These are phyloP conservation scores for Ctenopoma kingsleyae DNA, from an alignment of 2,797 vertebrate genomes.

Conservation along the genomic window DNA sequence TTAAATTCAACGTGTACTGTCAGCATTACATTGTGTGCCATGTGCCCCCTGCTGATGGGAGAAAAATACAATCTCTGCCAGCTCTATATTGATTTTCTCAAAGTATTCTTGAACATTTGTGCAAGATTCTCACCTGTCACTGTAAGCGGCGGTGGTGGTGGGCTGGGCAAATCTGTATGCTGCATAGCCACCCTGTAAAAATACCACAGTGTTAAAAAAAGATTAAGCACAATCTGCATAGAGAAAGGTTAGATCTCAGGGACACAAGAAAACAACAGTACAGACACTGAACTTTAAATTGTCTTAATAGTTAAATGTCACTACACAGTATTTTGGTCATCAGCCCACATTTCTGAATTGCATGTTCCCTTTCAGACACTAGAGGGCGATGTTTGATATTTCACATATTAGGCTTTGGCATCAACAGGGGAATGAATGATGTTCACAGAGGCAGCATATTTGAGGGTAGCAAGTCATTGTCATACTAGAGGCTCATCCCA, in stretches of 20 bases:
- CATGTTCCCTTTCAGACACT: slow-evolving; percentile 48
- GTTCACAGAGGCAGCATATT: slow-evolving; percentile 33
- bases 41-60: background rate
- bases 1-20: background rate
- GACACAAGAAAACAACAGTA: slow-evolving; percentile 44
- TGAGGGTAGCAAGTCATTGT: slow-evolving; percentile 32
- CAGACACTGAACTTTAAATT: slow-evolving; percentile 24
- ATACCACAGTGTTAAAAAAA: slow-evolving; percentile 60
- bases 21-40: slow-evolving; percentile 2
- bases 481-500: slow-evolving; percentile 30
- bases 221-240: slow-evolving; percentile 41
- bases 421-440: slow-evolving; percentile 55
- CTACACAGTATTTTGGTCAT: slow-evolving; percentile 37
- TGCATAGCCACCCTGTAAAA: slow-evolving; percentile 92
- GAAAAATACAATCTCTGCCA: background rate
- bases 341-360: slow-evolving; percentile 8
- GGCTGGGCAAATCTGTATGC: slow-evolving; percentile 98
- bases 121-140: slow-evolving; percentile 88
- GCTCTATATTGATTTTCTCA: background rate
- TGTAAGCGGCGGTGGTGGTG: slow-evolving; percentile 92
- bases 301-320: slow-evolving; percentile 58
- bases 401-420: slow-evolving; percentile 35
- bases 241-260: slow-evolving; percentile 59
- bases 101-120: background rate
- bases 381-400: slow-evolving; percentile 75